phyloP scores from a whole-genome alignment of 2,113 vertebrate species.

The Panthera tigris region DNA sequence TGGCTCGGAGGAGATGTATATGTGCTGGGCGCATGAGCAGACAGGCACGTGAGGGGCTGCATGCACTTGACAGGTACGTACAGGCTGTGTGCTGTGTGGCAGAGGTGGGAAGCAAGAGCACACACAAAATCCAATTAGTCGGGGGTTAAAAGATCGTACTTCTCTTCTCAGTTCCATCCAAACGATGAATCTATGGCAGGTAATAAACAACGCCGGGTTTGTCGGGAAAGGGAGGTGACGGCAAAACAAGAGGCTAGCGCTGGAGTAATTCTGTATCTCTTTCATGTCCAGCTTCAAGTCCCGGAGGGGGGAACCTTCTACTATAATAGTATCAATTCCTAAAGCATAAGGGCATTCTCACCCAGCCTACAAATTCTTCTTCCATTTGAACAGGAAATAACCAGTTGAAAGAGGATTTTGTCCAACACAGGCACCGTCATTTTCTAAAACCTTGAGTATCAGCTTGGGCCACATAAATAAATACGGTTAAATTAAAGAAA shows the following conservation, averaged over 20 bases:
- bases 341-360: neutral
- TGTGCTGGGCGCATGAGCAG: neutral
- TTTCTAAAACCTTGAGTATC: conserved; percentile 4
- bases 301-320: neutral
- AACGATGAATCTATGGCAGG: conserved; percentile 23
- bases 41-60: neutral
- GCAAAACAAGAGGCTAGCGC: neutral
- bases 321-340: neutral
- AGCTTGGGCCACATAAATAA: conserved; percentile 16
- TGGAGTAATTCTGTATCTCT: neutral
- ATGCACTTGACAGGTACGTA: neutral
- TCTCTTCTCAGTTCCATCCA: conserved; percentile 16
- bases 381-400: neutral
- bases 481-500: conserved; percentile 12
- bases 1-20: neutral
- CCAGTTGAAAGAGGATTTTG: neutral
- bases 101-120: neutral
- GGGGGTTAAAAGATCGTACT: neutral
- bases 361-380: neutral
- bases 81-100: neutral
- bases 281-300: neutral
- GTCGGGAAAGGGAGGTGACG: neutral
- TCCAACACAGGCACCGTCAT: neutral
- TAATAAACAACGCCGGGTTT: neutral
- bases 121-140: neutral